Percentiles rank a stretch among this genome's conserved stretches.
These are phyloP conservation scores for Teleogryllus occipitalis DNA, from an alignment of 1,140 invertebrate genomes.

Conservation along the genomic window DNA sequence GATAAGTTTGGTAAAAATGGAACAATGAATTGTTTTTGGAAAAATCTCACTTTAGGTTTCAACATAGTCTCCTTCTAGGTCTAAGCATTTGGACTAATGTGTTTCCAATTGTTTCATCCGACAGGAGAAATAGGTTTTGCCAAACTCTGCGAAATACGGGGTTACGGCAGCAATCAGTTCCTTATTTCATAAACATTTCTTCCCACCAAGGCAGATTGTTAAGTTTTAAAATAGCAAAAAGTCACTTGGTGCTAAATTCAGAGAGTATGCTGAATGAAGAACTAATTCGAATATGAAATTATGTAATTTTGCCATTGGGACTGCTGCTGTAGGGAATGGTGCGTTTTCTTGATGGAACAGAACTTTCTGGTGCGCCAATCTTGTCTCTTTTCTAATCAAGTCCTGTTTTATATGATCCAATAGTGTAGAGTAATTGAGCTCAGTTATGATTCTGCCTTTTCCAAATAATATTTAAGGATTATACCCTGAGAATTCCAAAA, in stretches of 20 bases:
- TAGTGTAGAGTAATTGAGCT: too few species aligned
- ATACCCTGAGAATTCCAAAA: too few species aligned
- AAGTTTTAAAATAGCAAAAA: too few species aligned
- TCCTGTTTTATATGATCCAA: too few species aligned
- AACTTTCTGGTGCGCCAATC: too few species aligned
- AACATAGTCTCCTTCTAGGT: background rate
- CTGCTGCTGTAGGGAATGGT: background rate
- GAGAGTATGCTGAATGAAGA: background rate
- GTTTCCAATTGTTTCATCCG: background rate
- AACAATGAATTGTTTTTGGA: background rate
- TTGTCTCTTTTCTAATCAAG: too few species aligned
- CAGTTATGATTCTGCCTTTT: too few species aligned
- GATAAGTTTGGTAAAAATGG: background rate
- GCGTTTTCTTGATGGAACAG: background rate
- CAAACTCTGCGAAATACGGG: background rate
- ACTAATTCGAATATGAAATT: background rate
- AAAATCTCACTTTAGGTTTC: background rate
- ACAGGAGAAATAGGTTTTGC: background rate
- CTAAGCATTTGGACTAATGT: background rate
- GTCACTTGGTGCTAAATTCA: too few species aligned
- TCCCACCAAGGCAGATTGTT: background rate
- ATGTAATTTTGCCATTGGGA: background rate
- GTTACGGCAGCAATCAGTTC: background rate
- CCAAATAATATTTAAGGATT: too few species aligned
- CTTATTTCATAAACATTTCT: background rate